These are phyloP conservation scores for Felis chaus DNA, from an alignment of 2,113 vertebrate species.

Conservation along the genomic window DNA sequence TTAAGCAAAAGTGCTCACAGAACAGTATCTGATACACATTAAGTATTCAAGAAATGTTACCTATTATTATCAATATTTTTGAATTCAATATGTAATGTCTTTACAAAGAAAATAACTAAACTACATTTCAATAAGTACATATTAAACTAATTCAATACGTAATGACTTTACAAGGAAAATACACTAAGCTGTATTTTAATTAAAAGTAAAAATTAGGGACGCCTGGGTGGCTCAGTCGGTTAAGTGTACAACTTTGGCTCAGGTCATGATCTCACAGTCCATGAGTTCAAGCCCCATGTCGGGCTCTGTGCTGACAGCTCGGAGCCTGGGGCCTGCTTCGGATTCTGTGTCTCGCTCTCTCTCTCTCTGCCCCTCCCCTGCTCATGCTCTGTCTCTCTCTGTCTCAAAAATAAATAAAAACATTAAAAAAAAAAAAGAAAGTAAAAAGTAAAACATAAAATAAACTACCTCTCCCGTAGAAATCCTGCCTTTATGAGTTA, in stretches of 20 bases:
- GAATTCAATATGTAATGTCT: not conserved
- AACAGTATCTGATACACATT: not conserved
- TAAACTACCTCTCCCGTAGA: conserved; percentile 18
- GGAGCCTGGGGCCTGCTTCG: not conserved
- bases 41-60: not conserved
- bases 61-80: not conserved
- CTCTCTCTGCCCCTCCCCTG: not conserved
- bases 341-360: not conserved
- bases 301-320: not conserved
- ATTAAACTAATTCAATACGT: conserved; percentile 3
- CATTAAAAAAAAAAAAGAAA: not conserved
- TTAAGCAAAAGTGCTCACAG: not conserved
- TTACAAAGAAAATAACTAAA: not conserved
- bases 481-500: not conserved
- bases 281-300: not conserved
- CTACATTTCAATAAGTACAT: not conserved
- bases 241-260: not conserved
- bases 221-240: not conserved
- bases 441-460: conserved; percentile 35
- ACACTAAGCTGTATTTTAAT: not conserved
- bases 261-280: not conserved
- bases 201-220: not conserved
- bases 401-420: not conserved
- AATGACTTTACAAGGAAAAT: not conserved
- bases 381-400: not conserved